Evolutionary conservation across 2,888 invertebrate genomes (phyloP), one percentile per base, ranked within the genome.

Genomic region (Antheraea yamamai): DNA sequence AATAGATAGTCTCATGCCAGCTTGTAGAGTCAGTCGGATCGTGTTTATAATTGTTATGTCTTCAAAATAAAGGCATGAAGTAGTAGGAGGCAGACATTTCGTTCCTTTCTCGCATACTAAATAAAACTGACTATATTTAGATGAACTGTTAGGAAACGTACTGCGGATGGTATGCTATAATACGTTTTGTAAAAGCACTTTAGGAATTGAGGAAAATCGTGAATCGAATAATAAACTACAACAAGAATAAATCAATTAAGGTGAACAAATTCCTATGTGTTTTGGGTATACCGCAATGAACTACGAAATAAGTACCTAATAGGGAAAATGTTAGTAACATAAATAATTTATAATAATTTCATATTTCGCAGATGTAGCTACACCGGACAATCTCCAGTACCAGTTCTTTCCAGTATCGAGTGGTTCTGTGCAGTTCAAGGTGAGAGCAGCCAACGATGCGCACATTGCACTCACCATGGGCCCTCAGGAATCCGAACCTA

Each of bases 311-410:
- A 26, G 7, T 39, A 39, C 0, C 18, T 30, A 16, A 23, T 12
- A 26, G 2, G 12, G 23, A 35, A 26, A 35, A 12, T 23, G 71
- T 35, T 58, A 55, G 35, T 75, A 26, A 75, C 61, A 18, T 55
- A 39, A 7, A 26, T 30, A 30, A 30, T 30, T 30, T 30, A 30
- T 30, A 10, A 35, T 73, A 35, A 18, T 66, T 30, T 66, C 14
- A 66, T 39, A 1, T 26, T 74, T 74, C 96, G 93, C 95, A 98
- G 98, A 98, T 94, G 90, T 98, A 77, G 91, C 96, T 85, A 97
- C 97, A 78, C 96, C 96, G 84, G 98, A 98, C 88, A 97, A 97
- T 89, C 96, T 98, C 88, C 96, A 97, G 89, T 98, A 98, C 94
- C 95, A 96, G 79, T 98, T 98, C 95, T 96, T 97, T 85, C 97